Conservation (phyloP, 2,113 vertebrate species). For the Misgurnus mizolepis region DNA sequence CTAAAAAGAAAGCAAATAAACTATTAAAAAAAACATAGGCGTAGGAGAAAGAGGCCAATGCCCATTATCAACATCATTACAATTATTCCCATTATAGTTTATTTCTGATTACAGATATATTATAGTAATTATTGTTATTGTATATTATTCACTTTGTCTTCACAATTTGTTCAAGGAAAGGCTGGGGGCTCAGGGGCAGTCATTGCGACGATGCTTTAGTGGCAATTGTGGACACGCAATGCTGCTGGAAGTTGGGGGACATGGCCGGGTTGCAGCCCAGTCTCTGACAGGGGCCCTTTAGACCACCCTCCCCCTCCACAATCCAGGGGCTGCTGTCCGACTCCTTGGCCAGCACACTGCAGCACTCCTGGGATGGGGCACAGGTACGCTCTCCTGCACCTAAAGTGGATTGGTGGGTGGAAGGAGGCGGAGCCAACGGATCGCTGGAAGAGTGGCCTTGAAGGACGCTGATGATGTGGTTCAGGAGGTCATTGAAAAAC, state of each 20-base stretch:
- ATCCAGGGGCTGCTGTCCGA: conserved; percentile 78
- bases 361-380: conserved; percentile 74
- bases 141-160: conserved; percentile 65
- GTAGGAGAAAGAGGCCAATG: conserved; percentile 65
- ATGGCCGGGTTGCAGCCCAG: conserved; percentile 89
- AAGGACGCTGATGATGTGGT: conserved; percentile 89
- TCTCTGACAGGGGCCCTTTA: conserved; percentile 90
- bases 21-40: conserved; percentile 62
- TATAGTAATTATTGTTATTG: conserved; percentile 74
- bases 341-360: conserved; percentile 81
- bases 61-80: conserved; percentile 70
- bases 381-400: conserved; percentile 72
- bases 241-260: conserved; percentile 98
- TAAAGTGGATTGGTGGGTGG: conserved; percentile 61
- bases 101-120: conserved; percentile 75
- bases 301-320: conserved; percentile 79
- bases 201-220: conserved; percentile 98
- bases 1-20: conserved; percentile 15
- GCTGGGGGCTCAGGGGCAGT: conserved; percentile 58
- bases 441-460: conserved; percentile 79
- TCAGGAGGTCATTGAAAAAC: conserved; percentile 94
- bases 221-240: conserved; percentile 91
- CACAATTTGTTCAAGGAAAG: conserved; percentile 58
- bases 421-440: conserved; percentile 57
- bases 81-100: conserved; percentile 63